Evolutionary conservation across 2,797 vertebrate species (phyloP).

Genomic region (Orestias chungarensis): DNA sequence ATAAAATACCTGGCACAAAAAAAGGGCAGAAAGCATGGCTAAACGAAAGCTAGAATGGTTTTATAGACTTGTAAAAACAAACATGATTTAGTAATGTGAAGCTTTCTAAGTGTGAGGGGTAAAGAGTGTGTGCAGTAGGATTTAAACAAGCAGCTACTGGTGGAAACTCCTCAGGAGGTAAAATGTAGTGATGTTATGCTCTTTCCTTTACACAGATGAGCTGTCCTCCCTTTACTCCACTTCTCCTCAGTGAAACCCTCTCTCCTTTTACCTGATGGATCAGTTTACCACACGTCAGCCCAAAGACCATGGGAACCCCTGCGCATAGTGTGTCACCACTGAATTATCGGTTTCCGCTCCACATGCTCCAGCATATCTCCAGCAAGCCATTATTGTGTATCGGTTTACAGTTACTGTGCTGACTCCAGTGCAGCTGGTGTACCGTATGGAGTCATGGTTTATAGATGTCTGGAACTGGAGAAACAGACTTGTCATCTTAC

Average conservation of each 20-base stretch:
- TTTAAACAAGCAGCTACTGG: conserved; percentile 65
- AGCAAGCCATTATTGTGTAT: conserved; percentile 73
- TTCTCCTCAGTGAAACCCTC: conserved; percentile 26
- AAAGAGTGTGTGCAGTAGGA: conserved; percentile 42
- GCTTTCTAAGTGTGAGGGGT: conserved; percentile 55
- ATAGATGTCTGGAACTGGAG: conserved; percentile 65
- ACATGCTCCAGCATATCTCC: conserved; percentile 73
- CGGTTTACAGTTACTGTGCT: conserved; percentile 69
- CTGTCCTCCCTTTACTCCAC: conserved; percentile 17
- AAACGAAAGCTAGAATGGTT: conserved; percentile 48
- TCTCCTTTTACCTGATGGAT: conserved; percentile 67
- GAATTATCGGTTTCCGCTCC: conserved; percentile 77
- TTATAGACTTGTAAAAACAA: conserved; percentile 69
- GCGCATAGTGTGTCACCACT: conserved; percentile 67
- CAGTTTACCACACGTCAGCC: conserved; percentile 71
- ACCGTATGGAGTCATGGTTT: conserved; percentile 65
- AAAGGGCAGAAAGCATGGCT: conserved; percentile 47
- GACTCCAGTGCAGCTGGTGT: conserved; percentile 70
- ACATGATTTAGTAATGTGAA: conserved; percentile 68
- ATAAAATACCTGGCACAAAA: conserved; percentile 72
- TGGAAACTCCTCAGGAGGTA: conserved; percentile 63
- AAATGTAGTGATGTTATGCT: conserved; percentile 62
- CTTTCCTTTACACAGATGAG: conserved; percentile 47
- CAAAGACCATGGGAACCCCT: conserved; percentile 71
- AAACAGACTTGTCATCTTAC: conserved; percentile 64